Conservation (phyloP, 2,113 vertebrate species). For the Vulpes ferrilata region DNA sequence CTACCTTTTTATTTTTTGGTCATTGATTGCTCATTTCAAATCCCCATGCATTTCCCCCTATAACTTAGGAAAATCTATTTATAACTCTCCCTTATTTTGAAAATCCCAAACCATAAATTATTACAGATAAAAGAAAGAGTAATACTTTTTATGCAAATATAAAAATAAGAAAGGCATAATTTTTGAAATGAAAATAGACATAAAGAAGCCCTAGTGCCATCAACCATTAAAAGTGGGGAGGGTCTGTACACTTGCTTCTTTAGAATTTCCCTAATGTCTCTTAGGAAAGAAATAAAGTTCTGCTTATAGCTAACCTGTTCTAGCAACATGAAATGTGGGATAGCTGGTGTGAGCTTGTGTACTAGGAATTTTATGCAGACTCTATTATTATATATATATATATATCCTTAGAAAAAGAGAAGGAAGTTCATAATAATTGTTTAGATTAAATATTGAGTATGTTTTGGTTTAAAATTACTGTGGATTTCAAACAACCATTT, state of each 20-base stretch:
- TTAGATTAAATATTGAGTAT: neutral
- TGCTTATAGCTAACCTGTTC: neutral
- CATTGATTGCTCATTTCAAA: neutral
- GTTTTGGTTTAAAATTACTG: conserved; percentile 1
- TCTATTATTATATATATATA: neutral
- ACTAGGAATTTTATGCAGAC: neutral
- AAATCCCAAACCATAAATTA: neutral
- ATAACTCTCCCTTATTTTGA: neutral
- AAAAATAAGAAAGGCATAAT: neutral
- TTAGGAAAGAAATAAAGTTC: neutral
- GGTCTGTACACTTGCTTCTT: neutral
- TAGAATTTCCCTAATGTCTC: neutral
- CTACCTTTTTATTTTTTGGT: neutral
- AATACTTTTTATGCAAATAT: neutral
- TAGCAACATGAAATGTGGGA: neutral
- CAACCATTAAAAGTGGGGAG: neutral
- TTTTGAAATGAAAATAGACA: conserved; percentile 41
- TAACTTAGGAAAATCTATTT: neutral
- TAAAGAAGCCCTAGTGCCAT: neutral
- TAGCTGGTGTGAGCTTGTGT: neutral
- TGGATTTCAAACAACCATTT: neutral
- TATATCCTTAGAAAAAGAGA: neutral
- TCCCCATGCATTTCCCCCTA: neutral
- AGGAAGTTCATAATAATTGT: neutral
- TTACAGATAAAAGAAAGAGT: neutral